Conservation (phyloP, 2,797 vertebrate genomes). For the Falco biarmicus region DNA sequence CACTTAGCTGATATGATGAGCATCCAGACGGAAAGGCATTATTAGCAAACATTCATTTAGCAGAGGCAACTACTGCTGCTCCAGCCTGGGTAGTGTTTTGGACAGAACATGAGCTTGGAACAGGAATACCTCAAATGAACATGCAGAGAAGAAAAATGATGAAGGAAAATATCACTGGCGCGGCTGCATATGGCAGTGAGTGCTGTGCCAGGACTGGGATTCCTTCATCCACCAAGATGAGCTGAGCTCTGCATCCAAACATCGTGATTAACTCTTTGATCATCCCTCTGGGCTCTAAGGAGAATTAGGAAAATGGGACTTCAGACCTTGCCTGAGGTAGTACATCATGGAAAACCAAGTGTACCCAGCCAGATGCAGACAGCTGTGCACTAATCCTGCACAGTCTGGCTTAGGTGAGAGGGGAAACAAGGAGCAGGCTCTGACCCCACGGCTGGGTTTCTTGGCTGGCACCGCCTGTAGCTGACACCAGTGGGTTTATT, state of each 20-base stretch:
- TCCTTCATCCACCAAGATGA: not conserved
- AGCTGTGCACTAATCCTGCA: not conserved
- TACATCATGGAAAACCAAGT: fast-evolving
- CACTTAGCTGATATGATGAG: not conserved
- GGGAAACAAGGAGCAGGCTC: not conserved
- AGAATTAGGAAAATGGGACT: not conserved
- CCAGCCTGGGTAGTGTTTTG: not conserved
- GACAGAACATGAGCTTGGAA: not conserved
- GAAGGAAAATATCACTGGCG: not conserved
- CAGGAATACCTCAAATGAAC: slow-evolving; percentile 1
- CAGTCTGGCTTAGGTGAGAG: not conserved
- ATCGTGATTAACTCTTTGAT: not conserved
- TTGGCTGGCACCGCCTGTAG: not conserved
- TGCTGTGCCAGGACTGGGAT: slow-evolving; percentile 24
- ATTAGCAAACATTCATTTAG: slow-evolving; percentile 31
- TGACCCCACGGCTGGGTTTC: not conserved
- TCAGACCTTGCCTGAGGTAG: not conserved
- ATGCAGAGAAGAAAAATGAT: not conserved
- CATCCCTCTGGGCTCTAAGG: not conserved
- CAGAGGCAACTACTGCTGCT: slow-evolving; percentile 12
- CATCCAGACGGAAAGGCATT: not conserved
- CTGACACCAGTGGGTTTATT: not conserved
- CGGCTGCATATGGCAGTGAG: not conserved
- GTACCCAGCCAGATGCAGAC: not conserved
- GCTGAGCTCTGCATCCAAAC: not conserved